These are phyloP conservation scores for Colistium nudipinnis DNA, from an alignment of 2,113 vertebrate genomes.

Conservation along the genomic window DNA sequence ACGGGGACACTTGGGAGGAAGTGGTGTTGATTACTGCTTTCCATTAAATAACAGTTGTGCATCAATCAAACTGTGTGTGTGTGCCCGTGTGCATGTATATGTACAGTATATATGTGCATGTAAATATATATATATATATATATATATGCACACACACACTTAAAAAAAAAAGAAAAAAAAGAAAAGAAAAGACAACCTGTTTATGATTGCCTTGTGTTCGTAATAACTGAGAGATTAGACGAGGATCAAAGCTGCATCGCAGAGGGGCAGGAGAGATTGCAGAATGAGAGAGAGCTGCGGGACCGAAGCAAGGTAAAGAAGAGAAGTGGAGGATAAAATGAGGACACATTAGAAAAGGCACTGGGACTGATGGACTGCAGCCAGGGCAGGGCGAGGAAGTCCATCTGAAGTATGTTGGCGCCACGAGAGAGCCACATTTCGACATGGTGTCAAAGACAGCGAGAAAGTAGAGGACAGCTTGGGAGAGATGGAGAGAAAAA, in stretches of 20 bases:
- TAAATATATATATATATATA: too few species aligned
- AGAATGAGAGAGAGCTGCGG: conserved; percentile 15
- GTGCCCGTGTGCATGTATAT: conserved; percentile 4
- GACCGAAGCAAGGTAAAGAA: conserved; percentile 49
- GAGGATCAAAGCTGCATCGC: conserved; percentile 66
- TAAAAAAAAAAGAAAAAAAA: too few species aligned
- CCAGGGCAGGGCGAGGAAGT: neutral
- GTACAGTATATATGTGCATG: neutral
- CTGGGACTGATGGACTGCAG: conserved; percentile 29
- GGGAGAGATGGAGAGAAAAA: conserved; percentile 42
- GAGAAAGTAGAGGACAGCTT: conserved; percentile 38
- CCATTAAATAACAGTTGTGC: conserved; percentile 54
- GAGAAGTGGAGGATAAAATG: conserved; percentile 53
- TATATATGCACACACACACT: too few species aligned
- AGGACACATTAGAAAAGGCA: conserved; percentile 45
- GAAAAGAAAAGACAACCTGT: too few species aligned
- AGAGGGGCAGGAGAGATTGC: conserved; percentile 20
- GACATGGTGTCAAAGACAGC: conserved; percentile 54
- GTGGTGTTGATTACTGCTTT: conserved; percentile 63
- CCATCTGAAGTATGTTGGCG: conserved; percentile 50
- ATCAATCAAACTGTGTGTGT: conserved; percentile 43
- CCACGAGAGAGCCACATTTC: conserved; percentile 58
- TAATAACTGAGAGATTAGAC: conserved; percentile 27
- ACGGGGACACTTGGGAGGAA: conserved; percentile 38
- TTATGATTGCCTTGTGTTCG: too few species aligned